Percentiles rank a stretch among this genome's conserved stretches.
Conservation (phyloP, 2,797 vertebrate genomes). For the Antennarius maculatus region DNA sequence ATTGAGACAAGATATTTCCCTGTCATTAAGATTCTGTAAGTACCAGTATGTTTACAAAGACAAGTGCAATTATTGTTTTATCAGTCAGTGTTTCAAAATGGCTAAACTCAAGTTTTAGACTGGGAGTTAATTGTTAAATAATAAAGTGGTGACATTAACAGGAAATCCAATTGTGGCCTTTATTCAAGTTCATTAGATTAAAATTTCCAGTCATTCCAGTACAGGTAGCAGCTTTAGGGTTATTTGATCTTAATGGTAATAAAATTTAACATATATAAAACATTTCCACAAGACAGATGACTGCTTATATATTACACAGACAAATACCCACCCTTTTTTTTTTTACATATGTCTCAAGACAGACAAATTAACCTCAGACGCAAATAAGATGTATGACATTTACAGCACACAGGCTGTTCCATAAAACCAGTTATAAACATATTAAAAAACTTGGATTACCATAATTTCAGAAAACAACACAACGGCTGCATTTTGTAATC, state of each 20-base stretch:
- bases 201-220: not conserved
- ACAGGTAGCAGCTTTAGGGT: conserved; percentile 9
- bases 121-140: not conserved
- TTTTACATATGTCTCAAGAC: not conserved
- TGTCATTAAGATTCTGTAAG: not conserved
- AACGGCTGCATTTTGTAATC: not conserved
- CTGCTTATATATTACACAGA: not conserved
- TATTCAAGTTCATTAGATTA: not conserved
- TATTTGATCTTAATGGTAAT: conserved; percentile 5
- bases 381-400: too few relatives aligned
- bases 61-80: not conserved
- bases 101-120: too few relatives aligned
- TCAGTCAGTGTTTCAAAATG: not conserved
- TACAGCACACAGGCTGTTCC: not conserved
- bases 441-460: too few relatives aligned
- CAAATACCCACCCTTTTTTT: not conserved
- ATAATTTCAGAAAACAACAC: not conserved
- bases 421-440: too few relatives aligned
- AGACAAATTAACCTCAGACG: not conserved
- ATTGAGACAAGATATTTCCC: not conserved
- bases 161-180: not conserved
- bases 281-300: not conserved
- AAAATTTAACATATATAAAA: conserved; percentile 14
- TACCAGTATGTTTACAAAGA: not conserved
- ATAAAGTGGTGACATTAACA: not conserved